Conservation (phyloP, 1,140 invertebrate genomes). For the Zaprionus davidi region DNA sequence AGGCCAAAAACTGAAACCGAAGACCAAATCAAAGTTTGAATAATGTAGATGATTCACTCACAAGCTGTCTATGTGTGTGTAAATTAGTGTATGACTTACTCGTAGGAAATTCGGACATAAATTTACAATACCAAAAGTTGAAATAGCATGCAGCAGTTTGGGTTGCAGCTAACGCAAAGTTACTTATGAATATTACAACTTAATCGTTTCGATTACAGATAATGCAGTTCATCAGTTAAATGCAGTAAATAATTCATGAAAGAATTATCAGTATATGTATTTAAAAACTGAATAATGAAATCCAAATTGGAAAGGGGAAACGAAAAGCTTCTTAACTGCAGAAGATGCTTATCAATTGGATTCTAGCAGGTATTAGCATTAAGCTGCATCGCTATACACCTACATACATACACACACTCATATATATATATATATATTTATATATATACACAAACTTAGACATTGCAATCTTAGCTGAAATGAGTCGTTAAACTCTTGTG, state of each 20-base stretch:
- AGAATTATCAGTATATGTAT: neutral
- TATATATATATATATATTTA: neutral
- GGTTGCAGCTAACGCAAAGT: neutral
- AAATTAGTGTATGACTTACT: neutral
- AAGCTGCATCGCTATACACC: neutral
- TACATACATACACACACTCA: neutral
- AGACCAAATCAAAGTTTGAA: slow-evolving; percentile 5
- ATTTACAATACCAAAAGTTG: neutral
- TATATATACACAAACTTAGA: neutral
- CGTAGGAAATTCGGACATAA: neutral
- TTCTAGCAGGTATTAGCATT: neutral
- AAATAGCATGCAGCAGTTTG: neutral
- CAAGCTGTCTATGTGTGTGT: slow-evolving; percentile 28
- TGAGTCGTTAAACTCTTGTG: neutral
- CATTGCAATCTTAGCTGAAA: neutral
- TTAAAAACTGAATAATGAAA: neutral
- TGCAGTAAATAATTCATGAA: slow-evolving; percentile 6
- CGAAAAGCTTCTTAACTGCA: slow-evolving; percentile 17
- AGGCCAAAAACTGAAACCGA: neutral
- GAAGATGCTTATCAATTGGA: slow-evolving; percentile 17
- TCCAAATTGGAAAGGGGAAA: neutral
- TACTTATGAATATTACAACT: neutral
- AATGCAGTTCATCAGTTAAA: slow-evolving; percentile 5
- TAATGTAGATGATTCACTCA: slow-evolving; percentile 14
- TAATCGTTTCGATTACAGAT: neutral